Conservation (phyloP, 2,113 vertebrate genomes). For the Pleuronectes platessa region DNA sequence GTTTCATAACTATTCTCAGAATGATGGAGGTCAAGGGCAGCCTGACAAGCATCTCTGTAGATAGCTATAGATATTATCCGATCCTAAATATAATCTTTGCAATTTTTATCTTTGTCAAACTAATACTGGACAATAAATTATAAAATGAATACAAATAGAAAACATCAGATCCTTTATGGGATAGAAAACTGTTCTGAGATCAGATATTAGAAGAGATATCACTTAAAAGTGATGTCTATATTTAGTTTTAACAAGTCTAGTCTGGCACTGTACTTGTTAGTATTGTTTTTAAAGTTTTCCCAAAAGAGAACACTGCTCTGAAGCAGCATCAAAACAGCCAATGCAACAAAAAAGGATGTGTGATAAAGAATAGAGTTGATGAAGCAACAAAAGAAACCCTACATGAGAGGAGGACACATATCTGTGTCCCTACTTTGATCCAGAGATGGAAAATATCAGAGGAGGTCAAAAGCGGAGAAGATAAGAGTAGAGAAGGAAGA, state of each 20-base stretch:
- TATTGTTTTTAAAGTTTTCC: no score
- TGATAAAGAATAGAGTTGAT: not conserved
- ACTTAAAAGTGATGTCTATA: not conserved
- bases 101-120: no score
- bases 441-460: not conserved
- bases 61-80: not conserved
- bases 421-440: constrained; percentile 3
- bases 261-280: not conserved
- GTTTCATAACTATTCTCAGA: not conserved
- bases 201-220: not conserved
- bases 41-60: no score
- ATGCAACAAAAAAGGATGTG: not conserved
- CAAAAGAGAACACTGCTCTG: no score
- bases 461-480: not conserved
- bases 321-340: not conserved
- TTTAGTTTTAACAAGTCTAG: not conserved
- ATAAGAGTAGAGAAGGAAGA: not conserved
- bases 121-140: no score
- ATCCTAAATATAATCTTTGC: not conserved
- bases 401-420: not conserved
- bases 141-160: no score
- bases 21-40: not conserved
- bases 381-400: not conserved
- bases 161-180: no score
- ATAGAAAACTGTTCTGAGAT: not conserved